Evolutionary conservation across 2,113 vertebrate species (phyloP), one percentile per base, ranked within the genome.

Genomic region (Stegastes partitus): DNA sequence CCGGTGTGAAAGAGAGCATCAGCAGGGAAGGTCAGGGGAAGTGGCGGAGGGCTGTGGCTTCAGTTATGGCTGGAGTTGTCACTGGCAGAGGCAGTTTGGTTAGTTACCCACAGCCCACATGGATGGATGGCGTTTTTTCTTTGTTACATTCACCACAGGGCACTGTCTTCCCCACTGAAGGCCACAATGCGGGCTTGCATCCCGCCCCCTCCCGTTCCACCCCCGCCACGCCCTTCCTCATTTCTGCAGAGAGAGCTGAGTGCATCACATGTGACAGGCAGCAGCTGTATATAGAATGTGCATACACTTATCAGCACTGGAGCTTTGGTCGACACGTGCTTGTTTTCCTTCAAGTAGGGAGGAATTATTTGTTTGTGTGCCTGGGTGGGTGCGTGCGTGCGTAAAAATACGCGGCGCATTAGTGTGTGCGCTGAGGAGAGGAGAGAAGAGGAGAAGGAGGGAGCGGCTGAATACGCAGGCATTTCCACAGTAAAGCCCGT

Each of bases 141-240:
- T 82, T 85, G 56, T 81, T 63, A 11, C 78, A 86, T 47, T 63
- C 80, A 82, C 54, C 53, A 68, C 19, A 67, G 64, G 69, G 71
- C 84, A 77, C 85, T 74, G 90, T 92, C 88, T 90, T 92, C 83
- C 88, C 86, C 59, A 64, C 51, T 22, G 64, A 59, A 74, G 63
- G 67, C 86, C 87, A 79, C 71, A 55, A 63, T 28, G 44, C 14
- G 34, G 70, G 42, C 57, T n/a, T 69, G 83, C 74, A 53, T 63
- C 65, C 57, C 59, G 23, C 70, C 79, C 68, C 65, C 70, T 39
- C 82, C 72, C 23, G 21, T 69, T 54, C 74, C 74, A 65, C 72
- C 58, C 11, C 59, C 49, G 85, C 91, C 91, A 92, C 92, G 87
- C 91, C 91, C 90, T 89, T 88, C 74, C 66, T 65, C 79, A 79